Base-by-base conservation (phyloP, 2,888 invertebrate species). In the Belgica antarctica region DNA sequence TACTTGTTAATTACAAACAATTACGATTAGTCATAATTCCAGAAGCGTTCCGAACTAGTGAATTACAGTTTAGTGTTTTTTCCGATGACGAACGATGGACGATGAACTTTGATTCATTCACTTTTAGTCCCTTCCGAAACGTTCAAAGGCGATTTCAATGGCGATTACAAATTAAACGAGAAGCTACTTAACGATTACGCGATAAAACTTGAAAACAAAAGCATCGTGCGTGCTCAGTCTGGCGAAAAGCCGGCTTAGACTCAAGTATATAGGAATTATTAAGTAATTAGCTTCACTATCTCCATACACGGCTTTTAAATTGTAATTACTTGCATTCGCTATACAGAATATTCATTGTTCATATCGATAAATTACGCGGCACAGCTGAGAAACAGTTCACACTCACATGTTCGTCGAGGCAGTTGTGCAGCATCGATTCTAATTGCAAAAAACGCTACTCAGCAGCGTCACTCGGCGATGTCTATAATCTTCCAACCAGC, bases 1-100 rank as follows among this genome's bases (percentile, higher is more conserved):
- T 52, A n/a, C 52, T 52, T 52, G 17, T 52, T 52, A 52, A 52
- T 52, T 19, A 52, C 22, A 15, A n/a, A 52, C 52, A 52, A 52
- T 52, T 52, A 52, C 52, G 41, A 52, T 52, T 52, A 52, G 19
- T 52, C 52, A 52, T 52, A 22, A n/a, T 52, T 41, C 22, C 22
- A 52, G 22, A 52, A 52, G 52, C 22, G 22, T 8, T 52, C 52
- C 17, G 10, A 31, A 19, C 52, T 22, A 52, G 22, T 52, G n/a
- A 52, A 52, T 52, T 52, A 52, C 52, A 22, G n/a, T 52, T 52
- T 41, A 12, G 10, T n/a, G 12, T 10, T 5, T 10, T 41, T 10
- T 41, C 8, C n/a, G 41, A 10, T 34, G 34, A 34, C 34, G 34
- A 7, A 12, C n/a, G 34, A 34, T 8, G 34, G 7, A 8, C 12